Percentiles rank a stretch among this genome's conserved stretches.
Conservation (phyloP, 2,888 invertebrate genomes). For the Eupithecia exiguata region DNA sequence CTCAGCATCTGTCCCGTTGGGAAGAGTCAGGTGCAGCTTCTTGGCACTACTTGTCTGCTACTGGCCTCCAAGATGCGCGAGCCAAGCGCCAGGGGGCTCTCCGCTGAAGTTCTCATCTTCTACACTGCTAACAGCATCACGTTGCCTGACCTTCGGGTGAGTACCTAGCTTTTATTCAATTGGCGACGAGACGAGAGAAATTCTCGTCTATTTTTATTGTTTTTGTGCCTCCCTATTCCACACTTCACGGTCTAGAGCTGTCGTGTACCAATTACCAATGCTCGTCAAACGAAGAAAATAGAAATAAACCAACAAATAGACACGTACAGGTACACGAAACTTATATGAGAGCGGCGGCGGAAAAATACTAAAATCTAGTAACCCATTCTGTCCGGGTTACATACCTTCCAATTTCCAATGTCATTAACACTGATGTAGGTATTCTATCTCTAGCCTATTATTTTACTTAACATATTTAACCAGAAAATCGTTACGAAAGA, state of each 20-base stretch:
- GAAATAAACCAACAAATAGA: neutral
- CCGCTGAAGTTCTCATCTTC: conserved; percentile 92
- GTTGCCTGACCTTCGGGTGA: conserved; percentile 93
- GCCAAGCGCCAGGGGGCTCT: conserved; percentile 88
- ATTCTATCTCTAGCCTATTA: neutral
- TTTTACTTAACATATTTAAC: neutral
- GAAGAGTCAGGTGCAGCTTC: conserved; percentile 94
- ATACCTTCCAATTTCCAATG: no score
- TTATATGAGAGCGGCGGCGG: neutral
- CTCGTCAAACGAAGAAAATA: neutral
- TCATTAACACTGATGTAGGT: neutral
- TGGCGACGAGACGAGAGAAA: neutral
- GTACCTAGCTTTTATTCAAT: conserved; percentile 63
- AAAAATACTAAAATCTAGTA: neutral
- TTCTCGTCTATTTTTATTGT: neutral
- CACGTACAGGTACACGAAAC: neutral
- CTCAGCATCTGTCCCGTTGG: conserved; percentile 92
- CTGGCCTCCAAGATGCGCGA: conserved; percentile 97
- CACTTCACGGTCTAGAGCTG: neutral
- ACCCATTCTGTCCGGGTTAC: neutral
- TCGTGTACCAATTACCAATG: neutral
- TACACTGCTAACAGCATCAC: conserved; percentile 97
- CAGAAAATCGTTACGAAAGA: neutral
- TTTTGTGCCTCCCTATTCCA: neutral
- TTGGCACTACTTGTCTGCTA: conserved; percentile 96